Conservation (phyloP, 1,140 invertebrate genomes). For the Drosophila bipectinata region DNA sequence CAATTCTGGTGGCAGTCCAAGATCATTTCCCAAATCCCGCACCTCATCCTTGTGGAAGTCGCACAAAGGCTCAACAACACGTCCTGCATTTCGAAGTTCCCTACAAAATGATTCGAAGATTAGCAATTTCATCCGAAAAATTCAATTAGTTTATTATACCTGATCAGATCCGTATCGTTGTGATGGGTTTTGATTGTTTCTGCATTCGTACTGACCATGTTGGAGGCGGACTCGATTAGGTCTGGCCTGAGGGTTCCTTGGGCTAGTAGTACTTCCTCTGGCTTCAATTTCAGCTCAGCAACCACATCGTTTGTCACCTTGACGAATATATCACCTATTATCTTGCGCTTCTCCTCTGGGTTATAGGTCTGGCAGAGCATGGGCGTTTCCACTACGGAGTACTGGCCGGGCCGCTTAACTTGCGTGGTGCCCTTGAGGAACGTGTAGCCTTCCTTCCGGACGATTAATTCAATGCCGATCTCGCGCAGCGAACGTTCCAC, state of each 20-base stretch:
- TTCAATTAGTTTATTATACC: constrained; percentile 76
- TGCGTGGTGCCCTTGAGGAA: constrained; percentile 92
- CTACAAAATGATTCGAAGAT: constrained; percentile 24
- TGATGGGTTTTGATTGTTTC: constrained; percentile 99
- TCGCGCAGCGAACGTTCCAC: constrained; percentile 94
- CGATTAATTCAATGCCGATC: constrained; percentile 94
- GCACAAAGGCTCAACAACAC: constrained; percentile 98
- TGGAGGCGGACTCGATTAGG: constrained; percentile 98
- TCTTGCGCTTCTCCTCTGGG: constrained; percentile 99
- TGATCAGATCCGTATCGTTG: constrained; percentile 98
- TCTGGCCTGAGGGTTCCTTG: constrained; percentile 98
- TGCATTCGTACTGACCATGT: constrained; percentile 93
- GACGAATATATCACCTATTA: constrained; percentile 99
- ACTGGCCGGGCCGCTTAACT: constrained; percentile 85
- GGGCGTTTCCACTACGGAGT: constrained; percentile 89
- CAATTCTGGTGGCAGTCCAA: constrained; percentile 93
- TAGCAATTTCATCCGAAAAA: background rate
- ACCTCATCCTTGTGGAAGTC: constrained; percentile 99
- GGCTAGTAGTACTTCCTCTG: constrained; percentile 93
- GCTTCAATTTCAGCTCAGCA: constrained; percentile 90
- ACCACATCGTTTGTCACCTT: constrained; percentile 94
- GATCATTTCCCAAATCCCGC: constrained; percentile 91
- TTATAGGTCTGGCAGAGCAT: constrained; percentile 93
- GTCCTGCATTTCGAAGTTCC: constrained; percentile 91
- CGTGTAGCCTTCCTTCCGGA: constrained; percentile 89